Evolutionary conservation across 2,888 invertebrate species (phyloP).

Genomic region (Aleiodes testaceus): DNA sequence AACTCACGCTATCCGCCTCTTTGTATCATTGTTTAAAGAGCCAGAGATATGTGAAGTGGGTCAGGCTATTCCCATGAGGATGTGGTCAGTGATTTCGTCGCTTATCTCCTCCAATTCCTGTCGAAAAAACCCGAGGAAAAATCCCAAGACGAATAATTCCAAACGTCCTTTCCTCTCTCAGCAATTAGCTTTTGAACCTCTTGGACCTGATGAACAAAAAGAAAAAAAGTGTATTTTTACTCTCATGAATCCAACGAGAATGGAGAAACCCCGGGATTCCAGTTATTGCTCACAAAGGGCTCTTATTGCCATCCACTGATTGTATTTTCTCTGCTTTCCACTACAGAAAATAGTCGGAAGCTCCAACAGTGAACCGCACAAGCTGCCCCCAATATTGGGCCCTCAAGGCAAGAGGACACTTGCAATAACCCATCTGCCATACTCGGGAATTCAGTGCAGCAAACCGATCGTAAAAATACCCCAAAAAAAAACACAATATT

Average conservation of each 20-base stretch:
- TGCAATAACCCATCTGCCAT: conserved; percentile 40
- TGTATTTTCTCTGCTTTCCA: no score
- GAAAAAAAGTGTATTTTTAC: no score
- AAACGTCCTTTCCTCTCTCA: conserved; percentile 12
- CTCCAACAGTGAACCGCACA: background rate
- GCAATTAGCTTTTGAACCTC: conserved; percentile 16
- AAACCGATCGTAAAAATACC: background rate
- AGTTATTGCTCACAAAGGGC: conserved; percentile 53
- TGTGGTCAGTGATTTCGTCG: no score
- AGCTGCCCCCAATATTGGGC: conserved; percentile 41
- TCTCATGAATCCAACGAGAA: conserved; percentile 31
- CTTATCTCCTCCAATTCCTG: no score
- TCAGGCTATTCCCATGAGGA: no score
- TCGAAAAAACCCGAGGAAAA: no score
- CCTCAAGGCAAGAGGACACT: conserved; percentile 42
- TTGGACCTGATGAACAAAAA: background rate
- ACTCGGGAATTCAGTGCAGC: background rate
- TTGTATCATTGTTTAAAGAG: no score
- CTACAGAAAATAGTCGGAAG: conserved; percentile 15
- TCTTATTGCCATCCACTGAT: conserved; percentile 45
- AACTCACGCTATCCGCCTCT: no score
- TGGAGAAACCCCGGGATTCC: conserved; percentile 39
- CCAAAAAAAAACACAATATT: conserved; percentile 15
- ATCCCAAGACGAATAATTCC: background rate
- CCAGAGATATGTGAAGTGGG: no score